Conservation (phyloP, 2,113 vertebrate species). For the Chaetops frenatus region DNA sequence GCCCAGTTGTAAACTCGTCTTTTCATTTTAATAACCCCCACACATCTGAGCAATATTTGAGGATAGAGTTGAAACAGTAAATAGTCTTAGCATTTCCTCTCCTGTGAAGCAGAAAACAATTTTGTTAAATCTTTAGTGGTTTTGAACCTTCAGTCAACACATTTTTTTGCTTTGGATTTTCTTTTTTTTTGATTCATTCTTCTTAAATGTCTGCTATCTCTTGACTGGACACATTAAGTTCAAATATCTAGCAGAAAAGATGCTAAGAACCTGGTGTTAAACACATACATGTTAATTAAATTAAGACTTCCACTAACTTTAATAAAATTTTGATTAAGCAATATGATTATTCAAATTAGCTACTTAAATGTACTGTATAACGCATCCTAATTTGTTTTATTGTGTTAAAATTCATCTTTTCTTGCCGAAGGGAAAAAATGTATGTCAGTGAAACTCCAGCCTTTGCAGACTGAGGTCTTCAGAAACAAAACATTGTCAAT, state of each 20-base stretch:
- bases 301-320: background rate
- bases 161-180: background rate
- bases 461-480: background rate
- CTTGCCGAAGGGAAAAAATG: background rate
- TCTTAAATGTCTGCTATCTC: background rate
- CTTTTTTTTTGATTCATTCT: background rate
- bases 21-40: background rate
- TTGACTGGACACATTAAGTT: background rate
- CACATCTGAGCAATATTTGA: background rate
- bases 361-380: conserved; percentile 16
- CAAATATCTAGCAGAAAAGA: background rate
- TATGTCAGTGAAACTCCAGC: background rate
- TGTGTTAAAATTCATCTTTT: background rate
- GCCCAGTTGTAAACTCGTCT: background rate
- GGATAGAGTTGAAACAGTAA: background rate
- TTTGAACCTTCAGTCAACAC: background rate
- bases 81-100: background rate
- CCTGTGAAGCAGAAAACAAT: background rate
- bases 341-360: conserved; percentile 20
- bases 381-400: background rate
- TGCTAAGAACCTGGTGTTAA: background rate
- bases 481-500: background rate
- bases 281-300: background rate
- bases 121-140: background rate
- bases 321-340: conserved; percentile 11